phyloP scores from a whole-genome alignment of 2,888 invertebrate genomes.

The Mactromeris polynyma region DNA sequence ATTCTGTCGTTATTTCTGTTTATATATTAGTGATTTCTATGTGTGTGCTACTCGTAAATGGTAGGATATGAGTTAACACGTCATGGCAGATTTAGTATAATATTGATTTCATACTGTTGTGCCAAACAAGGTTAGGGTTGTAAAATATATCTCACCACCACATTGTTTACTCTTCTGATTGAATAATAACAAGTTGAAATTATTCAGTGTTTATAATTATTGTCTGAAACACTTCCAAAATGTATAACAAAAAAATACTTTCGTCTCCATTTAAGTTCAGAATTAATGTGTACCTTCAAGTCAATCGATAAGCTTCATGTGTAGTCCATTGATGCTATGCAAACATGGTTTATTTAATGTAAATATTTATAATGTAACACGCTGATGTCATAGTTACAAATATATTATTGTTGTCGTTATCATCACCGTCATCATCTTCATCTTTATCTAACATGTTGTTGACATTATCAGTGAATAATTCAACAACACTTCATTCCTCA shows the following conservation, averaged over 20 bases:
- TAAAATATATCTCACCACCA: too few species aligned
- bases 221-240: background rate
- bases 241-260: background rate
- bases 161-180: too few species aligned
- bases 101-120: background rate
- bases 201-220: background rate
- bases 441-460: too few species aligned
- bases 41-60: background rate
- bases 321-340: slow-evolving; percentile 1
- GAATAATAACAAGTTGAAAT: too few species aligned
- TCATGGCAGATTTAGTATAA: too few species aligned
- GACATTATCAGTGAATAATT: too few species aligned
- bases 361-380: background rate
- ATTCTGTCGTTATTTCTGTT: too few species aligned
- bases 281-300: background rate
- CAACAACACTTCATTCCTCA: too few species aligned
- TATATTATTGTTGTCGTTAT: too few species aligned
- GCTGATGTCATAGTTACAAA: too few species aligned
- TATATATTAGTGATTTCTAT: background rate
- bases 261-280: background rate
- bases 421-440: too few species aligned
- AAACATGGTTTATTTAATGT: background rate
- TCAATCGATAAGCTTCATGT: background rate
- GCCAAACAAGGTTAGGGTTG: background rate
- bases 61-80: too few species aligned